These are phyloP conservation scores for Aplysina aerophoba DNA, from an alignment of 37 sponge, comb jelly and placozoan genomes.

Conservation along the genomic window DNA sequence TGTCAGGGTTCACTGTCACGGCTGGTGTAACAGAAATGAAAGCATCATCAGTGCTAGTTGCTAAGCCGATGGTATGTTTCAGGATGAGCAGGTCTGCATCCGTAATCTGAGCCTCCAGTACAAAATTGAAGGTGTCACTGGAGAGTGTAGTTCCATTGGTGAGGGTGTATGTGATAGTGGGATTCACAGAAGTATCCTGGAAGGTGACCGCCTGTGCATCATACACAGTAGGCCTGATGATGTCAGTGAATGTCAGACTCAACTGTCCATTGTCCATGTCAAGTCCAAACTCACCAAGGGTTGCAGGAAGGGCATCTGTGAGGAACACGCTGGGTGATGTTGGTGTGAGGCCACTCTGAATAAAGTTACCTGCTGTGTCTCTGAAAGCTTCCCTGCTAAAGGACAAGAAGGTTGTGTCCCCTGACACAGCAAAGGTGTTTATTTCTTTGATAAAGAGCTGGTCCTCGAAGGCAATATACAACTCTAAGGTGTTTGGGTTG, in stretches of 20 bases:
- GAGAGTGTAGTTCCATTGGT: slow-evolving; percentile 72
- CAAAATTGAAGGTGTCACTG: slow-evolving; percentile 68
- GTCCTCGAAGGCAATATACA: slow-evolving; percentile 72
- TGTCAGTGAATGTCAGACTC: slow-evolving; percentile 82
- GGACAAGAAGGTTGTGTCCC: slow-evolving; percentile 61
- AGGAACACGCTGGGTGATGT: slow-evolving; percentile 37
- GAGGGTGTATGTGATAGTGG: slow-evolving; percentile 51
- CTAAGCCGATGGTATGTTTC: slow-evolving; percentile 70
- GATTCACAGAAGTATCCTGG: slow-evolving; percentile 63
- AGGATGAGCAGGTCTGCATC: slow-evolving; percentile 61
- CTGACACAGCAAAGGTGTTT: slow-evolving; percentile 51
- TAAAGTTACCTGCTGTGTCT: slow-evolving; percentile 75
- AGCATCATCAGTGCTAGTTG: slow-evolving; percentile 61
- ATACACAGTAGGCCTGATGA: slow-evolving; percentile 64
- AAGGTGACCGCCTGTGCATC: slow-evolving; percentile 70
- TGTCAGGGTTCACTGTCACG: slow-evolving; percentile 57
- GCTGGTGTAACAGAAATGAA: slow-evolving; percentile 60
- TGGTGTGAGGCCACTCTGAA: slow-evolving; percentile 38
- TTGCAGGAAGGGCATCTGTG: slow-evolving; percentile 62
- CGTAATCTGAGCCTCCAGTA: slow-evolving; percentile 67
- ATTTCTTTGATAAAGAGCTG: slow-evolving; percentile 63
- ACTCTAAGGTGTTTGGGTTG: slow-evolving; percentile 41
- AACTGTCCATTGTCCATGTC: slow-evolving; percentile 81
- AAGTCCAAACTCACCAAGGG: slow-evolving; percentile 67
- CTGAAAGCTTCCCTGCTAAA: slow-evolving; percentile 64